Percentiles rank a stretch among this genome's conserved stretches.
Evolutionary conservation across 1,140 invertebrate genomes (phyloP).

Genomic region (Hycleus cichorii): DNA sequence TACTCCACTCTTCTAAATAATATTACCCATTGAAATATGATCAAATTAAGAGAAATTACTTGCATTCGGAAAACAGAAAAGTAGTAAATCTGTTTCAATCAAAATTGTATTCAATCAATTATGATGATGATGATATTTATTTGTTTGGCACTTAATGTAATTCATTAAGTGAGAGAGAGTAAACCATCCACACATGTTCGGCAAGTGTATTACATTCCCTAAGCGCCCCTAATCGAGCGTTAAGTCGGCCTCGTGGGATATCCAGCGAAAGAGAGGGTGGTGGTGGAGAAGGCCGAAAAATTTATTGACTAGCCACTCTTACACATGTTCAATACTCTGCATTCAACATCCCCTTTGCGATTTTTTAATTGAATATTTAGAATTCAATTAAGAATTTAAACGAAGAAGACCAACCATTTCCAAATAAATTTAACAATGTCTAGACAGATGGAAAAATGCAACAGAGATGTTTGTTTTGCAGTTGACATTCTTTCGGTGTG

Average conservation of each 20-base stretch:
- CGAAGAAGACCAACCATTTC: too few relatives aligned
- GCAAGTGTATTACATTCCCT: conserved; percentile 36
- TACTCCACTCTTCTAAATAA: too few relatives aligned
- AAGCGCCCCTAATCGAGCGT: conserved; percentile 35
- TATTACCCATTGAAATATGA: too few relatives aligned
- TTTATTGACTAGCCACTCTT: conserved; percentile 11
- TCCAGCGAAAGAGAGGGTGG: conserved; percentile 7
- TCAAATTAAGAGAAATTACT: too few relatives aligned
- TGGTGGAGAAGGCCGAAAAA: conserved; percentile 14
- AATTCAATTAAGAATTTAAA: background rate
- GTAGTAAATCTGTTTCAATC: too few relatives aligned
- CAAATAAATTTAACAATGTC: background rate
- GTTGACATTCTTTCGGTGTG: background rate
- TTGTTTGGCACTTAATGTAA: conserved; percentile 31
- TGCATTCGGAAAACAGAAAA: too few relatives aligned
- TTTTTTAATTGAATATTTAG: conserved; percentile 9
- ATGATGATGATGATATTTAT: conserved; percentile 3
- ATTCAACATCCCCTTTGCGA: background rate
- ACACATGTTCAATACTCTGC: conserved; percentile 21
- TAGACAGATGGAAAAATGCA: background rate
- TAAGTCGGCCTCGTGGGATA: conserved; percentile 29
- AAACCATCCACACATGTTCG: conserved; percentile 33
- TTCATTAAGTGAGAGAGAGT: conserved; percentile 30
- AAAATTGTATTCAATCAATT: too few relatives aligned
- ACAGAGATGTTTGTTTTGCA: background rate